Evolutionary conservation across 1,140 invertebrate genomes (phyloP).

Genomic region (Pachypeltis micranthus): DNA sequence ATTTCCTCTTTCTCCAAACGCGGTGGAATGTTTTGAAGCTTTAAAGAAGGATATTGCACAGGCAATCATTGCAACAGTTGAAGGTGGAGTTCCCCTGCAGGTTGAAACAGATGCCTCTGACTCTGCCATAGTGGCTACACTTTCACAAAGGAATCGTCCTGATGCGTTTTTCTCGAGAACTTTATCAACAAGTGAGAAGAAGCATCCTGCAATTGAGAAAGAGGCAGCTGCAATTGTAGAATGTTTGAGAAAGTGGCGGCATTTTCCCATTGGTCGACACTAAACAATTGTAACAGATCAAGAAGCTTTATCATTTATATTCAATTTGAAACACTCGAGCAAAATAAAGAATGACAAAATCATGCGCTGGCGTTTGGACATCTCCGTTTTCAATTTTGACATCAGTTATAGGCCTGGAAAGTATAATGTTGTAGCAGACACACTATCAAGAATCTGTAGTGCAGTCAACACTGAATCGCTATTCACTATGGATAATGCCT

Average conservation of each 20-base stretch:
- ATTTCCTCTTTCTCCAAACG: background rate
- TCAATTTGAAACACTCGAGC: slow-evolving; percentile 19
- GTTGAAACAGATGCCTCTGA: slow-evolving; percentile 20
- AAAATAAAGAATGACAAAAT: too few relatives aligned
- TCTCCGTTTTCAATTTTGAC: slow-evolving; percentile 27
- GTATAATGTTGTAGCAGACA: slow-evolving; percentile 28
- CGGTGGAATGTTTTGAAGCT: background rate
- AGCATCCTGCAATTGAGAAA: slow-evolving; percentile 41
- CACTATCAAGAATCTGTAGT: slow-evolving; percentile 22
- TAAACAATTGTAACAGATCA: slow-evolving; percentile 27
- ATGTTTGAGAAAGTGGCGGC: slow-evolving; percentile 35
- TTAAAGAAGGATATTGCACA: slow-evolving; percentile 8
- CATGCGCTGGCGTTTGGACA: slow-evolving; percentile 26
- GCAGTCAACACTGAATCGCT: background rate
- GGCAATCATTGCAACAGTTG: background rate
- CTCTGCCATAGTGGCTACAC: slow-evolving; percentile 23
- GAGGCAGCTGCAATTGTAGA: slow-evolving; percentile 40
- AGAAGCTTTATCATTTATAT: slow-evolving; percentile 26
- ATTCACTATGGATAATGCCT: slow-evolving; percentile 17
- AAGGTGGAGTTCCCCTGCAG: background rate
- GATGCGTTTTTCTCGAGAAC: slow-evolving; percentile 39
- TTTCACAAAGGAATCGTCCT: too few relatives aligned
- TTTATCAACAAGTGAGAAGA: slow-evolving; percentile 35
- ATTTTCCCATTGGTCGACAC: slow-evolving; percentile 22
- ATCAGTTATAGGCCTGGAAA: slow-evolving; percentile 28